These are phyloP conservation scores for Eristalis pertinax DNA, from an alignment of 2,888 invertebrate genomes.

Conservation along the genomic window DNA sequence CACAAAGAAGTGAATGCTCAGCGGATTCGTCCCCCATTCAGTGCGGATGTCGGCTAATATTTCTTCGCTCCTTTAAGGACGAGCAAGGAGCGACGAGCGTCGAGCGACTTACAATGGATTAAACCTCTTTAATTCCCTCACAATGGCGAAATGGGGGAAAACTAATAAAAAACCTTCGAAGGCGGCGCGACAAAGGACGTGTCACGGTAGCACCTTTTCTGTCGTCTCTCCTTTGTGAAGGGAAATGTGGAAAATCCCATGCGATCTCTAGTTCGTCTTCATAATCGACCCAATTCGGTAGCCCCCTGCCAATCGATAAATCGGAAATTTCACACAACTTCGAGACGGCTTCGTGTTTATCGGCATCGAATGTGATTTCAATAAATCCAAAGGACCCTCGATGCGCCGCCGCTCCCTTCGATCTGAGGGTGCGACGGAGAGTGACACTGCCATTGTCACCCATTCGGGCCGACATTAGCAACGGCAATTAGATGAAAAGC, in stretches of 20 bases:
- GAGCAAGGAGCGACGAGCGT: neutral
- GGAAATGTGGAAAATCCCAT: neutral
- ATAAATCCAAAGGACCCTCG: constrained; percentile 26
- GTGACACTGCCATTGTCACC: neutral
- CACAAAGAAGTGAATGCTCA: neutral
- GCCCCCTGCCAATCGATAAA: constrained; percentile 48
- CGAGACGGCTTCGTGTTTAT: constrained; percentile 34
- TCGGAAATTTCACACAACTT: constrained; percentile 53
- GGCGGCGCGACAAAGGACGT: neutral
- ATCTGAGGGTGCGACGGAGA: neutral
- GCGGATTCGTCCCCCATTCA: neutral
- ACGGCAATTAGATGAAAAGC: constrained; percentile 45
- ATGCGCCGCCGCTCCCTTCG: neutral
- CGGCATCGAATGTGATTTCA: constrained; percentile 32
- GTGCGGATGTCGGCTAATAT: neutral
- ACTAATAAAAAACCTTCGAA: neutral
- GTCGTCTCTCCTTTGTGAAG: neutral
- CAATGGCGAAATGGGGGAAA: constrained; percentile 9
- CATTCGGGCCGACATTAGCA: constrained; percentile 43
- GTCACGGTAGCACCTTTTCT: neutral
- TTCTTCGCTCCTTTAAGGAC: neutral
- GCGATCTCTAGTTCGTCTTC: neutral
- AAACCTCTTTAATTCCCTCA: constrained; percentile 44
- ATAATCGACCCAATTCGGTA: constrained; percentile 20
- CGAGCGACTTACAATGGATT: constrained; percentile 35